These are phyloP conservation scores for Scaptomyza tumidula DNA, from an alignment of 2,888 invertebrate species.

Conservation along the genomic window DNA sequence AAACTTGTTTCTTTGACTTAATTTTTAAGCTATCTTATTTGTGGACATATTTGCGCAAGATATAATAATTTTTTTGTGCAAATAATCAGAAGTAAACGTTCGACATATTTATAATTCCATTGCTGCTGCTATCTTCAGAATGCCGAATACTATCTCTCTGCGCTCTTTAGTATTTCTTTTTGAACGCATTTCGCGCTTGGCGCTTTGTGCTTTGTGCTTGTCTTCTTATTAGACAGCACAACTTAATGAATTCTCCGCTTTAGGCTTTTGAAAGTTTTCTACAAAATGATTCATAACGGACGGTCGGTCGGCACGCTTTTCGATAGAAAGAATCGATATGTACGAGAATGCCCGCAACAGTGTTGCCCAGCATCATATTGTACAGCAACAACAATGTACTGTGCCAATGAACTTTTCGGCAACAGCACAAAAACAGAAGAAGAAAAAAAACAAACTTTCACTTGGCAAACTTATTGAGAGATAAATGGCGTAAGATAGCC, in stretches of 20 bases:
- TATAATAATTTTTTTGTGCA: constrained; percentile 36
- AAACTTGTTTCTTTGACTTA: too few relatives aligned
- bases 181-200: constrained; percentile 17
- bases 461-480: constrained; percentile 50
- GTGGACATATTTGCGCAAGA: constrained; percentile 35
- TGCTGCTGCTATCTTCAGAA: constrained; percentile 32
- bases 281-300: constrained; percentile 53
- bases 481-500: constrained; percentile 58
- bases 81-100: constrained; percentile 60
- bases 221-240: constrained; percentile 54
- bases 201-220: constrained; percentile 35
- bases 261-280: constrained; percentile 32
- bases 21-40: constrained; percentile 55
- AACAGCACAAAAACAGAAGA: constrained; percentile 16
- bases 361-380: constrained; percentile 10
- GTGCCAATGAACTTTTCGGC: constrained; percentile 59
- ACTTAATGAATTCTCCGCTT: constrained; percentile 44
- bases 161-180: constrained; percentile 15
- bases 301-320: constrained; percentile 39
- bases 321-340: constrained; percentile 20
- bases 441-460: constrained; percentile 57
- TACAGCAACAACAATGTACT: constrained; percentile 14
- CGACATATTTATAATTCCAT: constrained; percentile 43
- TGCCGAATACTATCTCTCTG: constrained; percentile 7
- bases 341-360: constrained; percentile 17